Percentiles rank a stretch among this genome's conserved stretches.
Conservation (phyloP, 2,888 invertebrate genomes). For the Beris chalybata region DNA sequence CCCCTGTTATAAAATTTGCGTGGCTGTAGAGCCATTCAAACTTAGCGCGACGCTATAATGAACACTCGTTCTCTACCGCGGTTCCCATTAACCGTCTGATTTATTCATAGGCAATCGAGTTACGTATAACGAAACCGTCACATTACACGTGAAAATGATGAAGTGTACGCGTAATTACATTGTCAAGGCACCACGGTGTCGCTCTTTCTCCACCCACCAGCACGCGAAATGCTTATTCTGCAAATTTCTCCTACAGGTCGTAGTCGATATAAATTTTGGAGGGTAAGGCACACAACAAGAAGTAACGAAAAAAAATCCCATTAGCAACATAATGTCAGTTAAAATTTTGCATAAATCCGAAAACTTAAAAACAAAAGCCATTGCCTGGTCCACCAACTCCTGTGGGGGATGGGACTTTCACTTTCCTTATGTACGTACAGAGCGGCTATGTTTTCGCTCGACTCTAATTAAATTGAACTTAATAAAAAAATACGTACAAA, state of each 20-base stretch:
- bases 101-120: slow-evolving; percentile 31
- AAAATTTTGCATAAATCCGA: slow-evolving; percentile 24
- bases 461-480: slow-evolving; percentile 28
- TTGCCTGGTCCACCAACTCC: not conserved
- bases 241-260: not conserved
- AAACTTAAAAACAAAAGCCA: slow-evolving; percentile 14
- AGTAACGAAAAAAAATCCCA: slow-evolving; percentile 8
- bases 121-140: slow-evolving; percentile 13
- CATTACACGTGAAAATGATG: slow-evolving; percentile 31
- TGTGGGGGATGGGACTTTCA: not conserved
- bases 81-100: slow-evolving; percentile 17
- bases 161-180: slow-evolving; percentile 28
- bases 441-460: not conserved
- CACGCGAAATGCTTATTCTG: not conserved
- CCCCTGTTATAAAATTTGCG: no score
- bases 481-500: slow-evolving; percentile 25
- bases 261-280: slow-evolving; percentile 6
- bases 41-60: slow-evolving; percentile 6
- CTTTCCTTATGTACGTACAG: no score
- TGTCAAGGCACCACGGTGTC: not conserved
- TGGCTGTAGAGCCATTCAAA: not conserved
- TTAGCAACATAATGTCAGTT: slow-evolving; percentile 26
- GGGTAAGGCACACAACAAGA: not conserved
- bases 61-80: not conserved
- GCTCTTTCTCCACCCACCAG: not conserved